Evolutionary conservation across 2,797 vertebrate species (phyloP).

Genomic region (Hybognathus amarus): DNA sequence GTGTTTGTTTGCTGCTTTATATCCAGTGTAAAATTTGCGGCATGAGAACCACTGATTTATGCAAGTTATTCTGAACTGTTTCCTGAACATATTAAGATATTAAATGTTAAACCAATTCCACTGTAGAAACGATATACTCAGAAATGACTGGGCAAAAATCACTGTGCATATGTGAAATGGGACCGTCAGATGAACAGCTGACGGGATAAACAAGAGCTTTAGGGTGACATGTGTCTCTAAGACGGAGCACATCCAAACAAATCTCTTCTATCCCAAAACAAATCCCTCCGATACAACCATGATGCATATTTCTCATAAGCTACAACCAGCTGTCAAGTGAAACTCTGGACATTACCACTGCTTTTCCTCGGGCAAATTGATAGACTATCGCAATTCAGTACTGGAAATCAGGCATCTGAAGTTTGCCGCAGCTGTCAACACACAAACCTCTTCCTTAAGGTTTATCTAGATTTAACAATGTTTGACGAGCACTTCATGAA

Average conservation of each 20-base stretch:
- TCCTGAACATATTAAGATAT: not conserved
- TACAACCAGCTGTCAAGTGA: slow-evolving; percentile 12
- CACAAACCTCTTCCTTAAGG: slow-evolving; percentile 38
- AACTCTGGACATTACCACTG: slow-evolving; percentile 2
- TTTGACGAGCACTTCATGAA: slow-evolving; percentile 43
- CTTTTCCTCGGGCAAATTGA: not conserved
- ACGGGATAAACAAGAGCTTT: slow-evolving; percentile 56
- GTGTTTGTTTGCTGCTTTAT: not conserved
- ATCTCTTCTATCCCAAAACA: slow-evolving; percentile 45
- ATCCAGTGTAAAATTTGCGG: not conserved
- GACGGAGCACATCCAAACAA: slow-evolving; percentile 53
- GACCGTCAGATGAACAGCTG: slow-evolving; percentile 53
- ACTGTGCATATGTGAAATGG: slow-evolving; percentile 4
- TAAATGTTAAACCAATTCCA: not conserved
- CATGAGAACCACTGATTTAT: not conserved
- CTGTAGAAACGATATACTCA: not conserved
- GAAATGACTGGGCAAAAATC: slow-evolving; percentile 16
- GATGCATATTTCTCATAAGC: slow-evolving; percentile 34
- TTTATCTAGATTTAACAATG: slow-evolving; percentile 38
- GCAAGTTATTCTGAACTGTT: not conserved
- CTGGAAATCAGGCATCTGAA: slow-evolving; percentile 18
- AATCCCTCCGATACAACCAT: slow-evolving; percentile 37
- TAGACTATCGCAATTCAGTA: slow-evolving; percentile 8
- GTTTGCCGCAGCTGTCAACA: slow-evolving; percentile 15
- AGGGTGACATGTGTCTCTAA: slow-evolving; percentile 49